Conservation (phyloP, 2,797 vertebrate genomes). For the Acipenser oxyrinchus region DNA sequence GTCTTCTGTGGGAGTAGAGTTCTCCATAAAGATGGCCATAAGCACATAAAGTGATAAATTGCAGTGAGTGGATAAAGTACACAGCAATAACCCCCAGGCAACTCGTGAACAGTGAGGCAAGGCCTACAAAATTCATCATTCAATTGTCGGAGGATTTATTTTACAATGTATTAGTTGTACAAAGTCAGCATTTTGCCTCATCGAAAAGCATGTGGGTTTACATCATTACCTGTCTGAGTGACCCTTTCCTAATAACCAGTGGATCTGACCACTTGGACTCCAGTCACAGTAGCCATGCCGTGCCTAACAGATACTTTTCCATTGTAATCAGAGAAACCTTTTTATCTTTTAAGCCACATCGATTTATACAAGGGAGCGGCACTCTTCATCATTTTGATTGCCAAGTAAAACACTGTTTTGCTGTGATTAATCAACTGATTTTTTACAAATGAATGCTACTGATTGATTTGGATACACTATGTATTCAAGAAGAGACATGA, state of each 20-base stretch:
- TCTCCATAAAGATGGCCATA: slow-evolving; percentile 35
- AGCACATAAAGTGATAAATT: slow-evolving; percentile 58
- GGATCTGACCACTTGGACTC: background rate
- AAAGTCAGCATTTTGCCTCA: slow-evolving; percentile 42
- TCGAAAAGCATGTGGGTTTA: background rate
- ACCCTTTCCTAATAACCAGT: background rate
- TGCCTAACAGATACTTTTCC: background rate
- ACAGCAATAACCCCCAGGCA: slow-evolving; percentile 66
- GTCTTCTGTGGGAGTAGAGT: background rate
- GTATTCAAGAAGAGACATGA: too few species aligned
- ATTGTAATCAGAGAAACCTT: background rate
- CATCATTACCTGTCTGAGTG: background rate
- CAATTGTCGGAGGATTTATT: slow-evolving; percentile 66
- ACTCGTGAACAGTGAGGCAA: slow-evolving; percentile 42
- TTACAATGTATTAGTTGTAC: slow-evolving; percentile 55
- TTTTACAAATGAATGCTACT: too few species aligned
- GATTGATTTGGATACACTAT: too few species aligned
- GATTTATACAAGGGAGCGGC: too few species aligned
- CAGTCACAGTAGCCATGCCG: background rate
- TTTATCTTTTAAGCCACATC: background rate
- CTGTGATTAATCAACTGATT: too few species aligned
- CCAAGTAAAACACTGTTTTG: too few species aligned
- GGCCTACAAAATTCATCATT: slow-evolving; percentile 60
- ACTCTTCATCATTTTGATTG: too few species aligned
- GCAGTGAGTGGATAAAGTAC: slow-evolving; percentile 56